Base-by-base conservation (phyloP, 1,140 invertebrate genomes). In the Sogatella furcifera region DNA sequence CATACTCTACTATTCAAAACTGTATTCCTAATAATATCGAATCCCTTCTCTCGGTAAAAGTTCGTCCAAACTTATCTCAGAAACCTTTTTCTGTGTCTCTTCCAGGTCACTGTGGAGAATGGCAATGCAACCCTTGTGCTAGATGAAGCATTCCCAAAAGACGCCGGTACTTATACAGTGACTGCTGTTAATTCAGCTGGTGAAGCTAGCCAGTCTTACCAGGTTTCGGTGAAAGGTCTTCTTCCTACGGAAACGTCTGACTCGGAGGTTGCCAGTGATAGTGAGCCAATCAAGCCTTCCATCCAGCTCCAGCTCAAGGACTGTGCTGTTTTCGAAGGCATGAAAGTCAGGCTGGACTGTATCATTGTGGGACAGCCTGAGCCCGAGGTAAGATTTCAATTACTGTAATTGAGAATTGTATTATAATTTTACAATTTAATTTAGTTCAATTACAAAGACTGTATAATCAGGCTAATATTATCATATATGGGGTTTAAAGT, bases 281-380 rank as follows among this genome's bases (percentile, higher is more conserved):
- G 84, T 70, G 84, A 88, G 65, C 82, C 84, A 0, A 77, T 84
- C 5, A 81, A 84, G 64, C 89, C 89, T 1, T 80, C 79, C 14
- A 84, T 93, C 60, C 83, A 88, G 60, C 70, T 89, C 57, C 79
- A 81, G 2, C 74, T 94, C 9, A 82, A 82, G 69, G 82, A 90
- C 72, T 71, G 80, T 8, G 77, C 76, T 15, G 80, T 84, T n/a
- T 77, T 77, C 31, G 88, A 91, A 72, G 89, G 89, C 9, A 80
- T 80, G 8, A 78, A 78, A 21, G 82, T 85, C 5, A 76, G 83
- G 46, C 72, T 94, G 55, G 89, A 90, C 66, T 91, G 88, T 69
- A 77, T 91, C 46, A 91, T 94, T 66, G 79, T 89, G 55, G 90
- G 88, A 1, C 84, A 89, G 68, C 90, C 90, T 1, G 88, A 90